Evolutionary conservation across 1,140 invertebrate species (phyloP), one percentile per base, ranked within the genome.

Genomic region (Philopotamus ludificatus): DNA sequence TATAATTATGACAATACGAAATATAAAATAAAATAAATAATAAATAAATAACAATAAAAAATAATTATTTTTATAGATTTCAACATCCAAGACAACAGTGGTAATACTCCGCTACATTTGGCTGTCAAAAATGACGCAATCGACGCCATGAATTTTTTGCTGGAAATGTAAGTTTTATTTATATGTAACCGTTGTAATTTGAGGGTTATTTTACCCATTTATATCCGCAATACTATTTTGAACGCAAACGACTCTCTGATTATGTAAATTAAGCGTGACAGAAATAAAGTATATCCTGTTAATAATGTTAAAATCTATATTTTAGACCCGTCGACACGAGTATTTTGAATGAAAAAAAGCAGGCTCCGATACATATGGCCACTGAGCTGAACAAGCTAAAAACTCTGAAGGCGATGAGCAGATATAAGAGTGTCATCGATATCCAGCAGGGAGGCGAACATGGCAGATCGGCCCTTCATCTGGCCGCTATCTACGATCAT

Each of bases 31-130:
- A n/a, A n/a, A n/a, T n/a, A 7, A 39, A 39, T 15, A 3, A 34
- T 15, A 21, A 12, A 8, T 21, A 10, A 34, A 39, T 34, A 57
- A 34, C 9, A 8, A 16, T 34, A 3, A 57, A 12, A 4, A 15
- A 34, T 21, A 20, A 8, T 8, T 34, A 34, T 57, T 34, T 4
- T 81, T 81, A 34, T 77, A 91, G 90, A 93, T 82, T 76, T 95
- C 53, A 89, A 94, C 74, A 80, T 84, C 12, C 76, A 79, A 70
- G 91, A 94, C 74, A 84, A 86, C 68, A 82, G 79, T 34, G 91
- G 90, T 0, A 92, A 94, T 71, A 94, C 92, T 1, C 86, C 92
- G 1, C 77, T 95, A 0, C 93, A 95, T 75, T 74, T 89, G 23
- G 91, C 92, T 1, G 87, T 93, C 0, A 86, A 90, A 75, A 82